phyloP scores from a whole-genome alignment of 2,113 vertebrate species.

The Boulengeromyrus knoepffleri region DNA sequence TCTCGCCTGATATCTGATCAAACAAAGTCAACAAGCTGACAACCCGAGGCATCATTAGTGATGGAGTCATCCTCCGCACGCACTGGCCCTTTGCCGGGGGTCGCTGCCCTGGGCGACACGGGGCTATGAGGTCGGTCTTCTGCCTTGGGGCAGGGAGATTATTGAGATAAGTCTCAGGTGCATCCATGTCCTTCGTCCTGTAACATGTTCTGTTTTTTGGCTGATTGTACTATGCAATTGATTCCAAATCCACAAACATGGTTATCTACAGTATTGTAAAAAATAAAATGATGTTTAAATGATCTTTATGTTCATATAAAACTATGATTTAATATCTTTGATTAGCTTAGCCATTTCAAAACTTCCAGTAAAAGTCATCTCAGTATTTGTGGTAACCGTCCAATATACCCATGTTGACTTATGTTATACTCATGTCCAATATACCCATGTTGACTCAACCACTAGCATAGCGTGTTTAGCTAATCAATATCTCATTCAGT shows the following conservation, averaged over 20 bases:
- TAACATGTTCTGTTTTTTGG: background rate
- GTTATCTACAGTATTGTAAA: background rate
- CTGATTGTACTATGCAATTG: background rate
- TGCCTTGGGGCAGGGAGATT: constrained; percentile 12
- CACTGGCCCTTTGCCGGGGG: constrained; percentile 42
- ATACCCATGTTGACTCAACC: background rate
- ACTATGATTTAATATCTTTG: background rate
- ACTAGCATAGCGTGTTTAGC: background rate
- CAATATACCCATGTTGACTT: background rate
- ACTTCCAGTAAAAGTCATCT: background rate
- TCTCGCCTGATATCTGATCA: constrained; percentile 52
- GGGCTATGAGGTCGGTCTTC: constrained; percentile 21
- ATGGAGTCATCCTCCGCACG: constrained; percentile 39
- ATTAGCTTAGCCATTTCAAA: background rate
- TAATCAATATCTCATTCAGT: background rate
- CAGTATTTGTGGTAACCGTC: background rate
- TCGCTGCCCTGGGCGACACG: constrained; percentile 49
- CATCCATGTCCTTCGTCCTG: background rate
- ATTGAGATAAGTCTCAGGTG: background rate
- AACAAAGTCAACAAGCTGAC: constrained; percentile 48
- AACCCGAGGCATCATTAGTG: constrained; percentile 57
- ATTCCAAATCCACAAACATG: background rate
- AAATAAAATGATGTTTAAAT: background rate
- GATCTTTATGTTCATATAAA: no score
- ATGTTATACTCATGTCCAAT: background rate